A percentile compares a stretch with the other conserved stretches of the same genome.
Conservation (phyloP, 2,888 invertebrate genomes). For the Andrena haemorrhoa region DNA sequence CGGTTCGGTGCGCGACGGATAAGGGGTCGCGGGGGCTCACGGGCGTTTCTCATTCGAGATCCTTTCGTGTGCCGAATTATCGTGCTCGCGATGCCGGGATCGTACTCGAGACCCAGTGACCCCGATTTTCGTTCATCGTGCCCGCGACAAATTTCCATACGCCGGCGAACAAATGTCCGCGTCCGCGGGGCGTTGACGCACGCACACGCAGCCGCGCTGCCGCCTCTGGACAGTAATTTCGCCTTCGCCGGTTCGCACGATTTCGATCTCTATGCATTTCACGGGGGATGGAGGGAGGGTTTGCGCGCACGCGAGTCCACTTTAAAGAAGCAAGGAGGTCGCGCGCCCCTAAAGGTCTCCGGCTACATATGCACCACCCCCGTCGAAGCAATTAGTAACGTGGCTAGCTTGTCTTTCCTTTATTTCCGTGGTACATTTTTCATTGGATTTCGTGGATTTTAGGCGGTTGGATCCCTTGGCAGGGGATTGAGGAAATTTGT, state of each 20-base stretch:
- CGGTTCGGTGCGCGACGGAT: background rate
- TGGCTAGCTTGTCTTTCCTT: no score
- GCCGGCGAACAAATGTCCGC: conserved; percentile 77
- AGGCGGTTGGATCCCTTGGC: no score
- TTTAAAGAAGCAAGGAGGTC: conserved; percentile 54
- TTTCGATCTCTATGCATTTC: conserved; percentile 79
- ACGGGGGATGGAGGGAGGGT: conserved; percentile 41
- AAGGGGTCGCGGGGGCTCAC: conserved; percentile 36
- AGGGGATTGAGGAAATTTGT: no score
- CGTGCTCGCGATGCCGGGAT: conserved; percentile 25
- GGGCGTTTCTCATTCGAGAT: conserved; percentile 29
- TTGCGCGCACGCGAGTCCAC: conserved; percentile 77
- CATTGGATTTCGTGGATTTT: no score
- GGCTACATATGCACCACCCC: background rate
- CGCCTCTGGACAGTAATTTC: conserved; percentile 73
- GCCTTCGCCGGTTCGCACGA: conserved; percentile 64
- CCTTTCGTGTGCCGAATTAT: conserved; percentile 53
- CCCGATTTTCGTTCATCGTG: conserved; percentile 69
- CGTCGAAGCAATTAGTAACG: background rate
- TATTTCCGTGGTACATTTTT: no score
- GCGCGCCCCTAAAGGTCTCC: conserved; percentile 44
- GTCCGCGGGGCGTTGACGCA: conserved; percentile 70
- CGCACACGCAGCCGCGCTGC: conserved; percentile 68
- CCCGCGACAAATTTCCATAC: conserved; percentile 72
- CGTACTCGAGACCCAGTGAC: conserved; percentile 74